Base-by-base conservation (phyloP, 2,888 invertebrate genomes). In the Ectobius pallidus region DNA sequence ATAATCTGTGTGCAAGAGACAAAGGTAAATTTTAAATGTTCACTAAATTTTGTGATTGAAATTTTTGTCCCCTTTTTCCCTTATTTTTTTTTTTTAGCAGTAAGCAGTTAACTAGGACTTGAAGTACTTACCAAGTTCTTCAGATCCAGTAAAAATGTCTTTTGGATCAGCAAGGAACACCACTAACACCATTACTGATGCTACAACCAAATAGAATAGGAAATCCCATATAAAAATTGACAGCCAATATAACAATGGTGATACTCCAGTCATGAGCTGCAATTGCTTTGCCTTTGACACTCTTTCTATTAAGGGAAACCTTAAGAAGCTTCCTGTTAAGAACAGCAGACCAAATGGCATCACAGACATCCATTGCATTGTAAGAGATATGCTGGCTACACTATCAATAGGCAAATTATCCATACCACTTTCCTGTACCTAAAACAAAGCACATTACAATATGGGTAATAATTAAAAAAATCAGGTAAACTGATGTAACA, bases 191-290 rank as follows among this genome's bases (percentile, higher is more conserved):
- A 82, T 52, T 6, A 83, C 70, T 3, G 83, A 1, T 0, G 81
- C 4, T 34, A 76, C 67, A 9, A 75, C 0, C 11, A 77, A 30
- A 67, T 76, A 81, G 6, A 84, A 27, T 0, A 84, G 0, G 3
- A 85, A 78, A 81, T 93, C 92, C 77, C 86, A 86, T 0, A 85
- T 1, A 58, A 89, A 87, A 68, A 87, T 87, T 3, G 87, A 83
- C 2, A 84, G 49, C 93, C 93, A 94, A 81, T 90, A 91, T 11
- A 86, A 81, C 14, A 81, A 77, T 0, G 87, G 83, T 0, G 87
- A 83, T 30, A 91, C 87, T 2, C 92, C 90, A 0, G 89, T 85
- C 89, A 91, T 88, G 27, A 87, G 81, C 82, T 92, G 92, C 46
- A 92, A 80, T 77, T 89, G 89, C 32, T 91, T 89, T 42, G 92